Evolutionary conservation across 2,888 invertebrate genomes (phyloP).

Genomic region (Patella pellucida): DNA sequence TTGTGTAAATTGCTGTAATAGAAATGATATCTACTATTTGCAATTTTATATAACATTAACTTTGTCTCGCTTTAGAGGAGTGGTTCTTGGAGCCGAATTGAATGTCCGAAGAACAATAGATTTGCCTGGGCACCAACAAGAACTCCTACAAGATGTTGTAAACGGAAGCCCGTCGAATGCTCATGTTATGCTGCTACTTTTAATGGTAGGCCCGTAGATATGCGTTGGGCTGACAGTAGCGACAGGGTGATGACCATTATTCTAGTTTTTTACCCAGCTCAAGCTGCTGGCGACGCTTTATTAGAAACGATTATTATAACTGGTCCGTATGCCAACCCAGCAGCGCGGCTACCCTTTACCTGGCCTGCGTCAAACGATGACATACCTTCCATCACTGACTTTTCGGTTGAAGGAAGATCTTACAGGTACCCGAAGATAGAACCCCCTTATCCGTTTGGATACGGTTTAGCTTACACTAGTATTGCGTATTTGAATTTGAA

Average conservation of each 20-base stretch:
- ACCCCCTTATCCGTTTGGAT: conserved; percentile 60
- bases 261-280: conserved; percentile 64
- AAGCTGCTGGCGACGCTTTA: conserved; percentile 60
- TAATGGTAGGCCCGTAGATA: conserved; percentile 50
- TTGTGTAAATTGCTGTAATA: too few species aligned
- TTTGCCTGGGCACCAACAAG: conserved; percentile 56
- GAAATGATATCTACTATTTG: too few species aligned
- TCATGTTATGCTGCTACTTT: conserved; percentile 53
- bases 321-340: conserved; percentile 48
- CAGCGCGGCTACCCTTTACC: conserved; percentile 63
- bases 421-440: conserved; percentile 56
- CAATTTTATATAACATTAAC: too few species aligned
- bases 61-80: too few species aligned
- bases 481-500: conserved; percentile 41
- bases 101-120: conserved; percentile 52
- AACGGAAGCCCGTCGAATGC: conserved; percentile 25
- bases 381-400: conserved; percentile 44
- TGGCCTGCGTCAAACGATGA: conserved; percentile 54
- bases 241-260: conserved; percentile 46
- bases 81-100: conserved; percentile 49
- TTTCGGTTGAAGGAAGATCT: conserved; percentile 53
- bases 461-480: conserved; percentile 52
- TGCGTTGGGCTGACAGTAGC: conserved; percentile 40
- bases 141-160: conserved; percentile 54
- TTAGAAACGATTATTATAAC: conserved; percentile 43